Conservation (phyloP, 1,140 invertebrate species). For the Harlomillsia oculata region DNA sequence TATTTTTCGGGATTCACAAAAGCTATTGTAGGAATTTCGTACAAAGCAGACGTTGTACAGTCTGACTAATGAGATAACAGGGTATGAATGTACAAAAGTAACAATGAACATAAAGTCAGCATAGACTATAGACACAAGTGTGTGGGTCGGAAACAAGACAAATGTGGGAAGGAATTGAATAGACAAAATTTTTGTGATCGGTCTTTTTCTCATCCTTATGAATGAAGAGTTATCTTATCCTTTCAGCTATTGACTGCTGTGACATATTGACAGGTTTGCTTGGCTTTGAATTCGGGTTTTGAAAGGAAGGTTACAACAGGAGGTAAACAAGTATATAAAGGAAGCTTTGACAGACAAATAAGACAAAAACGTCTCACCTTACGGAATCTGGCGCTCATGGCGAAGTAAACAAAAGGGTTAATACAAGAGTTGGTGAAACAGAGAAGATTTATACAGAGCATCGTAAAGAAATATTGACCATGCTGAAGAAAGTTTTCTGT, state of each 20-base stretch:
- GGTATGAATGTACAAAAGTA: too few species aligned
- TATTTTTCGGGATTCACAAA: too few species aligned
- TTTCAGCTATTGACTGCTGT: too few species aligned
- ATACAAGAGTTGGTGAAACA: conserved; percentile 46
- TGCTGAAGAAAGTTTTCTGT: conserved; percentile 40
- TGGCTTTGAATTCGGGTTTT: neutral
- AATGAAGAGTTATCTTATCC: too few species aligned
- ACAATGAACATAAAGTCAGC: too few species aligned
- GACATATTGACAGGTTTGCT: neutral
- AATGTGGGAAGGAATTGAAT: too few species aligned
- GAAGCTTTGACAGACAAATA: neutral
- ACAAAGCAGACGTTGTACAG: too few species aligned
- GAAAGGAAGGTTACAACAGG: too few species aligned
- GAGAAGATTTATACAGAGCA: conserved; percentile 44
- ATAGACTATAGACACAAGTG: too few species aligned
- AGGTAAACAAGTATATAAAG: neutral
- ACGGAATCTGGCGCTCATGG: conserved; percentile 45
- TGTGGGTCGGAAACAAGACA: too few species aligned
- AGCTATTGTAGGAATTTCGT: too few species aligned
- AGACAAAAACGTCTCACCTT: conserved; percentile 5
- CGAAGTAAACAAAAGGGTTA: conserved; percentile 45
- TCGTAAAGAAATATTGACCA: conserved; percentile 44
- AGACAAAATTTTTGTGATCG: neutral
- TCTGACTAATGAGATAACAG: too few species aligned
- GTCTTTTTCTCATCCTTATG: neutral